Evolutionary conservation across 1,140 invertebrate genomes (phyloP), one percentile per base, ranked within the genome.

Genomic region (Arctopsyche grandis): DNA sequence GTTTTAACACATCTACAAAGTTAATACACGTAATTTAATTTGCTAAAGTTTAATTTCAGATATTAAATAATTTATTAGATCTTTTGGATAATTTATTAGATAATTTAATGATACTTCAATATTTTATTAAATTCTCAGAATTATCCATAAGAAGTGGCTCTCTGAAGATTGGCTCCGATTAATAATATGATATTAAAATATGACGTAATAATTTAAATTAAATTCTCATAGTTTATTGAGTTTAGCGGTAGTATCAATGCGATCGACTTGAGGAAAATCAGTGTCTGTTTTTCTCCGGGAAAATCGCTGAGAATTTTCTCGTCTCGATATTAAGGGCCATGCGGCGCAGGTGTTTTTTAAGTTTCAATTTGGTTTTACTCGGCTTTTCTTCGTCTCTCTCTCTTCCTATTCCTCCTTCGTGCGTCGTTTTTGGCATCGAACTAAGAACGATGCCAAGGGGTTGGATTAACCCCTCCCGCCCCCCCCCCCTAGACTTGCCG

Each of bases 321-420:
- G 19, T 24, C 63, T 26, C 63, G 63, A 29, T 66, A 66, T 66
- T 66, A 66, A 52, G 63, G 58, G 58, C 24, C 16, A 12, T 69
- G 73, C 22, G 48, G 43, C 75, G 75, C 76, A 77, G 76, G 76
- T 77, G 76, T 77, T 69, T 77, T 77, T 77, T 60, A 77, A 77
- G 76, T 77, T 77, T 77, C 76, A 77, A 77, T 77, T 77, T 77
- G 44, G 63, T 77, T 77, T 77, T 66, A 21, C 22, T 52, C 19
- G 48, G 16, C 22, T 29, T 22, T 48, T 74, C 19, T 63, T 76
- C 75, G 48, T n/a, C 19, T 22, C 21, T 60, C 26, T 69, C 12
- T 46, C 12, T 46, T 46, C 12, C 12, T 12, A 46, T 12, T 12
- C 5, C 44, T 12, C 44, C 5, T 46, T 12, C 44, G 12, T 10